These are phyloP conservation scores for Galaxias olidus DNA, from an alignment of 2,797 vertebrate genomes.

Conservation along the genomic window DNA sequence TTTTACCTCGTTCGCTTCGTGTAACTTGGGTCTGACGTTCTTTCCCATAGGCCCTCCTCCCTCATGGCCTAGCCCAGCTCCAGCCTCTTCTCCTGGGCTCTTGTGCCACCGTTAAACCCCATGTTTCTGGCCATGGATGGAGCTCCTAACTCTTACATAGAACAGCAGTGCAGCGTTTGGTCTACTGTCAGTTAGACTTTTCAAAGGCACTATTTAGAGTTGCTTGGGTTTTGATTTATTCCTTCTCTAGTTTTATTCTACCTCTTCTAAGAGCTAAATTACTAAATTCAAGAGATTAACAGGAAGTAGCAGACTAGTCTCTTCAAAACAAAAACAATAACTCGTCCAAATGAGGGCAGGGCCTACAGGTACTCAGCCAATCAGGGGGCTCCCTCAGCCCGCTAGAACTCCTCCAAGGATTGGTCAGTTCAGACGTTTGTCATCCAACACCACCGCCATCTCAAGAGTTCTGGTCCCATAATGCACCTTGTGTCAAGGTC, in stretches of 20 bases:
- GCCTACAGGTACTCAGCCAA: too few relatives aligned
- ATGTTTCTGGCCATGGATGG: not conserved
- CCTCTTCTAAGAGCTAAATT: not conserved
- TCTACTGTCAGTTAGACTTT: not conserved
- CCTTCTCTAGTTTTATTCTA: not conserved
- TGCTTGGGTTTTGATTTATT: not conserved
- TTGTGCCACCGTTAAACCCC: not conserved
- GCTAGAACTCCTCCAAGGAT: too few relatives aligned
- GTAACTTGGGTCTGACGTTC: not conserved
- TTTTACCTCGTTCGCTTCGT: not conserved
- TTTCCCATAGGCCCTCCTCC: not conserved
- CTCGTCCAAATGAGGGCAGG: too few relatives aligned
- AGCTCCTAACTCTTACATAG: not conserved
- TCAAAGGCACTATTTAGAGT: not conserved
- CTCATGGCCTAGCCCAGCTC: not conserved
- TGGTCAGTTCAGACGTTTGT: too few relatives aligned
- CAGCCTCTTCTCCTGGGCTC: not conserved
- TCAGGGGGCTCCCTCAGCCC: too few relatives aligned
- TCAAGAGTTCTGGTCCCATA: constrained; percentile 30
- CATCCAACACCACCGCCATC: too few relatives aligned
- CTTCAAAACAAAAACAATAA: too few relatives aligned
- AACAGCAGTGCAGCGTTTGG: not conserved
- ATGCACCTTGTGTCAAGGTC: not conserved
- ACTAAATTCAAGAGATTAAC: too few relatives aligned
- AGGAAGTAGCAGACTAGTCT: too few relatives aligned